phyloP scores from a whole-genome alignment of 2,113 vertebrate species.

The Uria aalge region DNA sequence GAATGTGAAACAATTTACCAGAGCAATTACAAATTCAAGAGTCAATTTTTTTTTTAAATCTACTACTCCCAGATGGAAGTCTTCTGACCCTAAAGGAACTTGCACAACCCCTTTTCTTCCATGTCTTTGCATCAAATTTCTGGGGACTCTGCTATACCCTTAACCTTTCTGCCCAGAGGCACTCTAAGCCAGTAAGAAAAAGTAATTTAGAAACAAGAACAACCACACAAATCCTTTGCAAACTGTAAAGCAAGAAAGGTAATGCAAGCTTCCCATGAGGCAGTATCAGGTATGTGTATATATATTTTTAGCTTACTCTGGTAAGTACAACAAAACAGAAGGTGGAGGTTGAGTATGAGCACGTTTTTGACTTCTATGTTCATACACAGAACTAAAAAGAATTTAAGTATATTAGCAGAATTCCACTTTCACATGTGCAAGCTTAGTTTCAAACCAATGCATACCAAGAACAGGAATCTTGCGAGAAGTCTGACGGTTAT shows the following conservation, averaged over 20 bases:
- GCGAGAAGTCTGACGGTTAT: constrained; percentile 95
- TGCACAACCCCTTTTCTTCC: neutral
- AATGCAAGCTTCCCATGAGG: neutral
- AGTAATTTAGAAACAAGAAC: neutral
- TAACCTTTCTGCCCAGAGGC: neutral
- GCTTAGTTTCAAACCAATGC: neutral
- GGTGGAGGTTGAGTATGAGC: neutral
- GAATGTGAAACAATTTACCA: neutral
- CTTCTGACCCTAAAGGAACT: neutral
- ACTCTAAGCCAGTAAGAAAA: neutral
- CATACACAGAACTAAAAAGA: neutral
- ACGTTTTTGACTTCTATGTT: neutral
- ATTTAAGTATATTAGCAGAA: neutral
- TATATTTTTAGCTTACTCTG: neutral
- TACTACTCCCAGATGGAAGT: neutral
- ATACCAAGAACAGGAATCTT: constrained; percentile 95
- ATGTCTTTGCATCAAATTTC: neutral
- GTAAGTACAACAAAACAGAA: neutral
- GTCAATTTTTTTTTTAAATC: neutral
- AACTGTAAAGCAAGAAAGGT: neutral
- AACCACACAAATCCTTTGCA: neutral
- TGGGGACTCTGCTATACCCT: neutral
- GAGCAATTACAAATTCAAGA: neutral
- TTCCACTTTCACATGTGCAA: neutral
- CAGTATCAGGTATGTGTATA: neutral